Evolutionary conservation across 2,888 invertebrate species (phyloP).

Genomic region (Yponomeuta sedellus): DNA sequence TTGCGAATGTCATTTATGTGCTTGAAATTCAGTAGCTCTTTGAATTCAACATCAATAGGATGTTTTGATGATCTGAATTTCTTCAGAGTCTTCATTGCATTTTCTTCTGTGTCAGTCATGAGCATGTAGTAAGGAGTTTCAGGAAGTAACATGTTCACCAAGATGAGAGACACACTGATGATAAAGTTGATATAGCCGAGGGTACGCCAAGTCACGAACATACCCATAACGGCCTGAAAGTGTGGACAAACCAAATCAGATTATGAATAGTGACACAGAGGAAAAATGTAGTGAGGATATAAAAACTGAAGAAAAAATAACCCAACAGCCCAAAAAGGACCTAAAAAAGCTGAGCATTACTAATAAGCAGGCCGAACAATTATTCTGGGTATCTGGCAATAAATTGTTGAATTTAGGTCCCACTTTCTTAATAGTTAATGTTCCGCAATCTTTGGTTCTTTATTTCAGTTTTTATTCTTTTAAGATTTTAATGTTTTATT

Average conservation of each 20-base stretch:
- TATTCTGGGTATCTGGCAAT: no score
- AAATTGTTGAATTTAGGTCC: no score
- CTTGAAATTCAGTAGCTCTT: conserved; percentile 43
- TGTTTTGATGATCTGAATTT: conserved; percentile 37
- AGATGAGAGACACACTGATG: conserved; percentile 29
- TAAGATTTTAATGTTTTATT: no score
- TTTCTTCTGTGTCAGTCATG: conserved; percentile 26
- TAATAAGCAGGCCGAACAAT: no score
- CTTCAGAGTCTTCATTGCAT: conserved; percentile 29
- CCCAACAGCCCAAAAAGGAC: no score
- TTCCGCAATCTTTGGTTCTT: no score
- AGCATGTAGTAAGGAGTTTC: conserved; percentile 52
- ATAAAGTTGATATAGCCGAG: conserved; percentile 33
- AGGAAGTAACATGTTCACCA: conserved; percentile 33
- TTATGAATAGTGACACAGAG: no score
- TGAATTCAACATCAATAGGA: conserved; percentile 38
- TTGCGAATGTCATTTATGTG: conserved; percentile 43
- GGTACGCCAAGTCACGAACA: conserved; percentile 33
- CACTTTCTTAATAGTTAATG: no score
- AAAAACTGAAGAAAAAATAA: no score
- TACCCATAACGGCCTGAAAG: conserved; percentile 22
- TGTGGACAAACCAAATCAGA: background rate
- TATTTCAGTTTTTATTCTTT: no score
- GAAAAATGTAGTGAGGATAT: no score
- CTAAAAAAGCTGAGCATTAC: no score